These are phyloP conservation scores for Meteorus sp. DNA, from an alignment of 1,140 invertebrate genomes.

Conservation along the genomic window DNA sequence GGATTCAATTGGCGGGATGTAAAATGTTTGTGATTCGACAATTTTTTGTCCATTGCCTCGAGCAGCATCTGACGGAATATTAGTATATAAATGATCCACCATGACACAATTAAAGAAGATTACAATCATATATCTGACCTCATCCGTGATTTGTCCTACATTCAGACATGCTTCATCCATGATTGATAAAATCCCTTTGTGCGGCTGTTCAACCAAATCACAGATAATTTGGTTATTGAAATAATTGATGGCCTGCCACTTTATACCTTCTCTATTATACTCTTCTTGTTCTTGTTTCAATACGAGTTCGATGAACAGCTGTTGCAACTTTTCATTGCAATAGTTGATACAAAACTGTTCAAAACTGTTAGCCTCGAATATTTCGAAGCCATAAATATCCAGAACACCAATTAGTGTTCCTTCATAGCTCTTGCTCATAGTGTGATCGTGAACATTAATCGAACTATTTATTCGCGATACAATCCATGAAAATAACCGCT, in stretches of 20 bases:
- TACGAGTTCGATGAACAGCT: conserved; percentile 94
- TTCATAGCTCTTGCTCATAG: conserved; percentile 63
- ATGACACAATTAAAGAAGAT: conserved; percentile 7
- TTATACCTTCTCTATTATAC: conserved; percentile 88
- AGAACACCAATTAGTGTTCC: conserved; percentile 92
- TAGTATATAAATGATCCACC: not conserved
- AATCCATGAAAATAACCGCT: conserved; percentile 90
- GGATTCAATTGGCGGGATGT: conserved; percentile 82
- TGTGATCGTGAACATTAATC: conserved; percentile 67
- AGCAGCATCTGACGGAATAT: conserved; percentile 70
- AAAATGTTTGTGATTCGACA: conserved; percentile 87
- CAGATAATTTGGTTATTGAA: conserved; percentile 95
- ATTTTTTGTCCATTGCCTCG: conserved; percentile 90
- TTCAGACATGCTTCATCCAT: conserved; percentile 94
- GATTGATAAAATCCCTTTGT: conserved; percentile 89
- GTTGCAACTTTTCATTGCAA: conserved; percentile 96
- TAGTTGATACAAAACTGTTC: conserved; percentile 97
- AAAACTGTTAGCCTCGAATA: conserved; percentile 93
- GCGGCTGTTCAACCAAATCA: conserved; percentile 86
- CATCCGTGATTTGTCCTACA: conserved; percentile 90
- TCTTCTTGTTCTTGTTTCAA: conserved; percentile 96
- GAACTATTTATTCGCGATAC: conserved; percentile 86
- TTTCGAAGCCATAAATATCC: conserved; percentile 98
- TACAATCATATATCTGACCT: conserved; percentile 51
- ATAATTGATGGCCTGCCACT: conserved; percentile 88